These are phyloP conservation scores for Pedetes capensis DNA, from an alignment of 2,113 vertebrate species.

Conservation along the genomic window DNA sequence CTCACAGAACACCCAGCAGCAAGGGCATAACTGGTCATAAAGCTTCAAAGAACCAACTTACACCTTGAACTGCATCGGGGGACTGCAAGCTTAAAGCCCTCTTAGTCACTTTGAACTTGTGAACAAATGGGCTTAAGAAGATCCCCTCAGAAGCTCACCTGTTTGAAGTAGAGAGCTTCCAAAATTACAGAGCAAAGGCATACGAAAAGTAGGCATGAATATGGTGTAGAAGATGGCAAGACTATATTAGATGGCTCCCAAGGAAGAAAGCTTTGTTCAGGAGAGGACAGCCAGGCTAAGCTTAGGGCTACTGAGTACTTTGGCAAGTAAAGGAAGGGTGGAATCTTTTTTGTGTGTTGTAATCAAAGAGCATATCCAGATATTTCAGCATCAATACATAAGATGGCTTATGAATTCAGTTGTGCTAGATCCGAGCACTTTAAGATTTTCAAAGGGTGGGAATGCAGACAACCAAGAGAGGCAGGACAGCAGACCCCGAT, in stretches of 20 bases:
- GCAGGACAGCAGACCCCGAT: background rate
- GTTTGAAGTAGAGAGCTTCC: slow-evolving; percentile 14
- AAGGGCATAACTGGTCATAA: background rate
- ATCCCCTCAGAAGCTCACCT: slow-evolving; percentile 14
- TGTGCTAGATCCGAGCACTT: background rate
- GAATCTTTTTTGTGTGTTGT: background rate
- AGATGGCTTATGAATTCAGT: background rate
- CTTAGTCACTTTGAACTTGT: slow-evolving; percentile 43
- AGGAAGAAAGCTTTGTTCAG: background rate
- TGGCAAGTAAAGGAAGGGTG: background rate
- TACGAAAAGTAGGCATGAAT: too few species aligned
- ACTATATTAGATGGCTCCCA: too few species aligned
- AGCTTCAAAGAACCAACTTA: slow-evolving; percentile 50
- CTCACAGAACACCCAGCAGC: slow-evolving; percentile 24
- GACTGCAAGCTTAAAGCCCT: slow-evolving; percentile 13
- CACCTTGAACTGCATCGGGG: slow-evolving; percentile 23
- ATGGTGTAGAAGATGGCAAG: too few species aligned
- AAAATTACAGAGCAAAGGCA: background rate
- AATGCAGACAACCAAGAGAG: background rate
- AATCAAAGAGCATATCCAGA: background rate
- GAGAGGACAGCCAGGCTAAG: background rate
- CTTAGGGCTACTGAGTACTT: background rate
- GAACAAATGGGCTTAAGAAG: slow-evolving; percentile 53
- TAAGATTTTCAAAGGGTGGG: background rate
- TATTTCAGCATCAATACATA: background rate